Percentiles rank a stretch among this genome's conserved stretches.
These are phyloP conservation scores for Nomada hirtipes DNA, from an alignment of 2,888 invertebrate species.

Conservation along the genomic window DNA sequence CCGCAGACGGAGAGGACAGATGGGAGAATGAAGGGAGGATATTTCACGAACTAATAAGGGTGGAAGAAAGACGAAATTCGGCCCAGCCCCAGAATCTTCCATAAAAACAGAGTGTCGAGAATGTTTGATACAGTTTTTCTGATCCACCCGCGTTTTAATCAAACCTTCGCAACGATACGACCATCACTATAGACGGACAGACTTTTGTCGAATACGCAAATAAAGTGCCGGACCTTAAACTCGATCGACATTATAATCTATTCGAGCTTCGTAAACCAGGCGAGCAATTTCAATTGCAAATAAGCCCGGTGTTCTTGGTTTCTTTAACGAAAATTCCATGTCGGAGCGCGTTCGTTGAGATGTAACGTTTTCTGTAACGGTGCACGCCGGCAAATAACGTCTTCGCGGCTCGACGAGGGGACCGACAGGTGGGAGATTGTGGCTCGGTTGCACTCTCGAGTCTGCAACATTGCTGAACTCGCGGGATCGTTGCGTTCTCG, in stretches of 20 bases:
- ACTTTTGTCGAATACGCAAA: background rate
- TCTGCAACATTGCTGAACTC: slow-evolving; percentile 10
- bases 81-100: background rate
- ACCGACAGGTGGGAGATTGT: slow-evolving; percentile 24
- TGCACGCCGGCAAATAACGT: background rate
- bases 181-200: background rate
- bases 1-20: background rate
- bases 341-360: background rate
- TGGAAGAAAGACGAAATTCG: slow-evolving; percentile 20
- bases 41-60: slow-evolving; percentile 38
- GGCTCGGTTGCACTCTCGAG: slow-evolving; percentile 29
- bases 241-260: slow-evolving; percentile 6
- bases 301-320: slow-evolving; percentile 9
- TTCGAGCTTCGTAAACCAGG: background rate
- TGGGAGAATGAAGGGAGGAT: slow-evolving; percentile 15
- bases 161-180: background rate
- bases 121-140: slow-evolving; percentile 7
- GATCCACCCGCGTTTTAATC: slow-evolving; percentile 9
- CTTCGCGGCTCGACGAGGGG: background rate
- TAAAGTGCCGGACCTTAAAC: background rate
- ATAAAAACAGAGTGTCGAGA: background rate
- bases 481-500: background rate
- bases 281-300: slow-evolving; percentile 37
- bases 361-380: background rate
- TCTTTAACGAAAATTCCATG: background rate